These are phyloP conservation scores for Ophiothrix spiculata DNA, from an alignment of 35 echinoderm and acorn worm species.

Conservation along the genomic window DNA sequence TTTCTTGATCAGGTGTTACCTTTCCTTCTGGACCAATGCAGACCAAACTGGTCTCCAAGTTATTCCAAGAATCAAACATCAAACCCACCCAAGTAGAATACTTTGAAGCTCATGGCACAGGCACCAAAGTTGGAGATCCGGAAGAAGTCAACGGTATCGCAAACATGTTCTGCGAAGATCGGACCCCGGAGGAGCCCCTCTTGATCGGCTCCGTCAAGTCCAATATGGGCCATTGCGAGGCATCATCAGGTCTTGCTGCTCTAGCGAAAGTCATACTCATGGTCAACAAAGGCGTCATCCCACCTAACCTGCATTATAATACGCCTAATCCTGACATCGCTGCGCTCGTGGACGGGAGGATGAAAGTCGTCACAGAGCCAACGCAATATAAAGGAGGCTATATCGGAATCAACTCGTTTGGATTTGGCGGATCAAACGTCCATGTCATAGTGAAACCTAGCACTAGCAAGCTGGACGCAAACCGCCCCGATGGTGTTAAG, in stretches of 20 bases:
- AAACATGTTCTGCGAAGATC: conserved; percentile 62
- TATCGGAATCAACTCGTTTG: conserved; percentile 82
- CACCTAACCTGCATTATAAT: conserved; percentile 77
- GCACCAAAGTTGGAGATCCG: conserved; percentile 83
- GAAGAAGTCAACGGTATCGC: conserved; percentile 72
- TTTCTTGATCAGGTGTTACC: conserved; percentile 84
- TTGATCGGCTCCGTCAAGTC: conserved; percentile 89
- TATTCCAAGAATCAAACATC: conserved; percentile 67
- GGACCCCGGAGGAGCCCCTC: conserved; percentile 53
- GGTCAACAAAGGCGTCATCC: conserved; percentile 61
- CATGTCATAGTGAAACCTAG: conserved; percentile 73
- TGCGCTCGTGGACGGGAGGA: conserved; percentile 60
- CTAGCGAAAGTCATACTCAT: conserved; percentile 70
- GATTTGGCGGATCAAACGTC: conserved; percentile 85
- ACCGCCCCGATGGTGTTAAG: neutral
- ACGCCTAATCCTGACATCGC: conserved; percentile 75
- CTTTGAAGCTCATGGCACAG: conserved; percentile 89
- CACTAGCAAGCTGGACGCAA: neutral
- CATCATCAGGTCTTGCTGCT: conserved; percentile 75
- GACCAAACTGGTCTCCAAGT: conserved; percentile 32
- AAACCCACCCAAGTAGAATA: conserved; percentile 65
- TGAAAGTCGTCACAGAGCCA: conserved; percentile 76
- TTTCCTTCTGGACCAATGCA: conserved; percentile 72
- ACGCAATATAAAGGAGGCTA: conserved; percentile 55
- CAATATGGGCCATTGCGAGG: conserved; percentile 86